Conservation (phyloP, 2,113 vertebrate species). For the Macquaria ambigua region DNA sequence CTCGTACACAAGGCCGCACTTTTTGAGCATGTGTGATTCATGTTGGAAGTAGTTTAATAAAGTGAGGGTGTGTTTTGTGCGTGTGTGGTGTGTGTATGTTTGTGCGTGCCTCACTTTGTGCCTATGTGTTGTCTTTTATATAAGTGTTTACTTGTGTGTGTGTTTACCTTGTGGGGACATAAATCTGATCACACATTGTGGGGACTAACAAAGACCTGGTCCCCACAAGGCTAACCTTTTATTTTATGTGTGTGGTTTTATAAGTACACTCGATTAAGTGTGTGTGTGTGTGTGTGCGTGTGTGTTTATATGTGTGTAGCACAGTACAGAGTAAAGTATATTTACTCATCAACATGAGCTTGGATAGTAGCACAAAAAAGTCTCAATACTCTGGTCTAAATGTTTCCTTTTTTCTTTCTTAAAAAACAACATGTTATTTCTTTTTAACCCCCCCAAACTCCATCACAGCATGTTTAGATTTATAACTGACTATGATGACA, state of each 20-base stretch:
- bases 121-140: slow-evolving; percentile 3
- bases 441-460: too few relatives aligned
- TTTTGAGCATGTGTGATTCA: slow-evolving; percentile 7
- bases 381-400: too few relatives aligned
- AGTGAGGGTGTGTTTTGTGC: background rate
- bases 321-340: background rate
- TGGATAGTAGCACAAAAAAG: too few relatives aligned
- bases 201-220: background rate
- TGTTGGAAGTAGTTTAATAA: background rate
- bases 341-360: background rate
- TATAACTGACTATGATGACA: too few relatives aligned
- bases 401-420: too few relatives aligned
- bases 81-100: background rate
- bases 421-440: too few relatives aligned
- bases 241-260: background rate
- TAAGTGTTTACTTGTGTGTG: background rate
- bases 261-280: background rate
- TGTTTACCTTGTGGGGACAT: background rate
- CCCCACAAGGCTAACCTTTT: background rate
- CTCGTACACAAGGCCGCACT: background rate
- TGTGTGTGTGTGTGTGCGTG: background rate
- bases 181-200: background rate
- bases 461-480: too few relatives aligned
- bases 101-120: background rate
- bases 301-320: too few relatives aligned